Evolutionary conservation across 2,113 vertebrate genomes (phyloP), one percentile per base, ranked within the genome.

Genomic region (Bettongia penicillata): DNA sequence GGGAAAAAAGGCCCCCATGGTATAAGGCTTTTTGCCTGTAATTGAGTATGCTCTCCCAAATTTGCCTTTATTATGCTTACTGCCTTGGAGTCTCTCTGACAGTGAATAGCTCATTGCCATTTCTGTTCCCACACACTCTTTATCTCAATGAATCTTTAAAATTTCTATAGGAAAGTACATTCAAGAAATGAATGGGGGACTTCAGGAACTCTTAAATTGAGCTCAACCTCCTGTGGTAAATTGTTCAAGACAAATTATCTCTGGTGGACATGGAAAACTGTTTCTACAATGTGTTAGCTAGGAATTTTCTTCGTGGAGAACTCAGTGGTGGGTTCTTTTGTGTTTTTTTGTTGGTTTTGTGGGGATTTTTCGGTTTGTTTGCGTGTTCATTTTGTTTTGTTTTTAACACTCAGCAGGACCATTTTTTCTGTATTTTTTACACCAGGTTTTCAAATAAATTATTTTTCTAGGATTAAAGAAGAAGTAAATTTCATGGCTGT

Each of bases 401-500:
- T 61, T 61, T 61, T 12, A 16, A 68, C 31, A 37, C 57, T 68
- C 61, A 16, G 31, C 31, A 37, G 61, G 31, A 37, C 16, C 16
- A 1, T 37, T 61, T 3, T 61, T 37, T 12, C 31, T 68, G 61
- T 68, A 37, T 68, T 68, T 68, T 68, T 68, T 68, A 14, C 37
- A 8, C 37, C 3, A 68, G 31, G 10, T 37, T 50, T 91, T 84
- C 95, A 91, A 96, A 19, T 53, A 11, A 68, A 51, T 3, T 0
- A 37, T 12, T 31, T 23, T 50, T 61, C 26, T 43, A 89, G 31
- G 52, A 10, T 43, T 94, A 91, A 95, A 12, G n/a, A 1, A 97
- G 94, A 52, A 51, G n/a, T 94, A 96, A 98, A 97, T 49, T 12
- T 94, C 48, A 92, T 51, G 91, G 3, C 52, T 90, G 43, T 50